phyloP scores from a whole-genome alignment of 2,888 invertebrate species.

The Neoitamus cyanurus region DNA sequence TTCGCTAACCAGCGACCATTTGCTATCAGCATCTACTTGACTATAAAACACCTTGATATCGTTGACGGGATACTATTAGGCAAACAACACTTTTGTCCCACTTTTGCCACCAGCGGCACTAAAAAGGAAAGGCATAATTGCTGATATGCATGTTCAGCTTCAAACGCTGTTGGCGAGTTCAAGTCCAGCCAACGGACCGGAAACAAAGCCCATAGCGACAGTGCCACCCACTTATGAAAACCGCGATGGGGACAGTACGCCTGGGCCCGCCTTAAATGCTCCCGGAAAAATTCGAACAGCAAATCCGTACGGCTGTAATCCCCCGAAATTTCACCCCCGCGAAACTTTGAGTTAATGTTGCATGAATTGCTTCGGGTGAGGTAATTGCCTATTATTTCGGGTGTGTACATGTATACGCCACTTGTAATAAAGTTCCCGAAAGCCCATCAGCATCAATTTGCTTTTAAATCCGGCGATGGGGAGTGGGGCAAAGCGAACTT shows the following conservation, averaged over 20 bases:
- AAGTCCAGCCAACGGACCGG: neutral
- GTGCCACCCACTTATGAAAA: neutral
- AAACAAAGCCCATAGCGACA: neutral
- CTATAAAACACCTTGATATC: neutral
- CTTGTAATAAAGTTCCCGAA: slow-evolving; percentile 2
- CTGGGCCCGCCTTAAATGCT: neutral
- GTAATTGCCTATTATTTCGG: slow-evolving; percentile 16
- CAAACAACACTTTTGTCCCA: neutral
- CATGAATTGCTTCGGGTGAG: slow-evolving; percentile 8
- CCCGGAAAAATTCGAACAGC: neutral
- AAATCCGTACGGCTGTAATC: neutral
- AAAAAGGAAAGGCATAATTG: neutral
- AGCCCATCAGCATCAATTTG: slow-evolving; percentile 39
- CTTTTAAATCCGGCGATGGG: neutral
- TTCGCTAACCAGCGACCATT: neutral
- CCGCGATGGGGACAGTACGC: neutral
- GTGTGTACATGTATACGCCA: neutral
- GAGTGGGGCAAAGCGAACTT: slow-evolving; percentile 8
- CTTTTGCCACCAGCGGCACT: neutral
- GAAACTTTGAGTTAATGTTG: slow-evolving; percentile 28
- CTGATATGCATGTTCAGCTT: neutral
- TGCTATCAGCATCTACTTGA: neutral
- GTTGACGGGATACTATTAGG: neutral
- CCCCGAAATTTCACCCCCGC: neutral
- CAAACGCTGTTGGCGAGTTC: neutral